These are phyloP conservation scores for Gymnorhina tibicen DNA, from an alignment of 2,113 vertebrate genomes.

Conservation along the genomic window DNA sequence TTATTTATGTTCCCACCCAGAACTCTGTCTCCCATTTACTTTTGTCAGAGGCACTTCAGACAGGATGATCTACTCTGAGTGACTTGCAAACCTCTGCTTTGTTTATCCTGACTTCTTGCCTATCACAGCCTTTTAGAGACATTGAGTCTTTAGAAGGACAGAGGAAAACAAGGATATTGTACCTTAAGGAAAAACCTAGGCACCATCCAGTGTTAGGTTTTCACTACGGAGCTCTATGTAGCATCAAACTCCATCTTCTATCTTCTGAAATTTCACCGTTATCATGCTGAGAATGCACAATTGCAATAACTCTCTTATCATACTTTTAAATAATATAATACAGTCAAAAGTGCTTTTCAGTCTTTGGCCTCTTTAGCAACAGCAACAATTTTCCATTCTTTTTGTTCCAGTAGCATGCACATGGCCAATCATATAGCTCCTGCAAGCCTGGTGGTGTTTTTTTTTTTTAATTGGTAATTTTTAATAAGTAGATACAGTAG, in stretches of 20 bases:
- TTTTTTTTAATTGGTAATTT: constrained; percentile 59
- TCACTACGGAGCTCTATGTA: background rate
- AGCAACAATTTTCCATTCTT: constrained; percentile 38
- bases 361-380: background rate
- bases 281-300: background rate
- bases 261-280: background rate
- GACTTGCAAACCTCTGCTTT: background rate
- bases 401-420: constrained; percentile 31
- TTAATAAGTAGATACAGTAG: constrained; percentile 60
- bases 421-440: constrained; percentile 15
- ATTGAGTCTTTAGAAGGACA: background rate
- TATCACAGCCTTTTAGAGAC: background rate
- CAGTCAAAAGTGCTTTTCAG: background rate
- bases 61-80: background rate
- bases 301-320: background rate
- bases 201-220: background rate
- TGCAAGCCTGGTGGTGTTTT: background rate
- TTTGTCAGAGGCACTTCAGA: background rate
- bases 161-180: background rate
- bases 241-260: background rate
- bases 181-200: background rate
- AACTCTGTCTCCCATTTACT: background rate
- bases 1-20: background rate
- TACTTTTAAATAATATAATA: constrained; percentile 6
- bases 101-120: background rate